A percentile compares a stretch with the other conserved stretches of the same genome.
These are phyloP conservation scores for Ctenodactylus gundi DNA, from an alignment of 2,113 vertebrate species.

Conservation along the genomic window DNA sequence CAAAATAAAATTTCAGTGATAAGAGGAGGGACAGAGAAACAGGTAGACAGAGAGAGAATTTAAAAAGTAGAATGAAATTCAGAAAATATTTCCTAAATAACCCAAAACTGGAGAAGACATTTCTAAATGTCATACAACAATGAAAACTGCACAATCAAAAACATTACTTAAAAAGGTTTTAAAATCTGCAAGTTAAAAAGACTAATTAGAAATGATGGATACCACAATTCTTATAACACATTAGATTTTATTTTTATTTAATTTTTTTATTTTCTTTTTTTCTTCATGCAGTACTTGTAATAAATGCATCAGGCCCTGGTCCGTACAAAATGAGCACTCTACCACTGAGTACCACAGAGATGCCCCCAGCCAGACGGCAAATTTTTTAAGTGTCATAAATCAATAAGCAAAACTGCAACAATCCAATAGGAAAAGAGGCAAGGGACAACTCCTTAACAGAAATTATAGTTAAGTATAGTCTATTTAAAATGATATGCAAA, in stretches of 20 bases:
- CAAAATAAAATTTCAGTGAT: constrained; percentile 14
- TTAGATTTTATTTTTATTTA: background rate
- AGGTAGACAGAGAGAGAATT: background rate
- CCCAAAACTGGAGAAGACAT: background rate
- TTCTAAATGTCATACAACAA: background rate
- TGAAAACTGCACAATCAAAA: background rate
- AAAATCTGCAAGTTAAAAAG: background rate
- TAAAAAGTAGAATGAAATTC: background rate
- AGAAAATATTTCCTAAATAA: background rate
- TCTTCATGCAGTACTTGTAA: too few species aligned
- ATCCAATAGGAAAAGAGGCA: background rate
- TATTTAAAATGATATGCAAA: constrained; percentile 7
- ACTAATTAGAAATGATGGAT: background rate
- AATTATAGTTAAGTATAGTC: background rate
- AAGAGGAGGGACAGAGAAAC: background rate
- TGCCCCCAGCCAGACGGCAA: background rate
- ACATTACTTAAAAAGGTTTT: background rate
- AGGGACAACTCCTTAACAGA: background rate
- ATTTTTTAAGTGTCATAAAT: background rate
- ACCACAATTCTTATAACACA: background rate
- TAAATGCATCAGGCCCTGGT: background rate
- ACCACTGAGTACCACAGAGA: background rate
- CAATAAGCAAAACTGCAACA: background rate
- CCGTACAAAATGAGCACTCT: background rate
- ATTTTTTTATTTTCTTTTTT: background rate